Evolutionary conservation across 2,113 vertebrate species (phyloP).

Genomic region (Brachionichthys hirsutus): DNA sequence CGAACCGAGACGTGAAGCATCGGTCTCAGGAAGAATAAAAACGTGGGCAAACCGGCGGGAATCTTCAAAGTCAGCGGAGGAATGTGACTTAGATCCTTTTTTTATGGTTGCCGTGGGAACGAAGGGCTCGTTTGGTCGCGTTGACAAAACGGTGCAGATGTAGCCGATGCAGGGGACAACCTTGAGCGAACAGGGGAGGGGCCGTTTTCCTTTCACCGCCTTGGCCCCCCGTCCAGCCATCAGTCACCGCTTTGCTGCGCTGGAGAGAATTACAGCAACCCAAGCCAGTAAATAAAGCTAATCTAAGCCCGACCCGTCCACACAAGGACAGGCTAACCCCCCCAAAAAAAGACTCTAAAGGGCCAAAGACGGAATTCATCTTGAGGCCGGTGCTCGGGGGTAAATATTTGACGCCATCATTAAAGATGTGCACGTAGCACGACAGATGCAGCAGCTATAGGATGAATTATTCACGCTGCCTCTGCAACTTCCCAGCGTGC

Average conservation of each 20-base stretch:
- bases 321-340: conserved; percentile 54
- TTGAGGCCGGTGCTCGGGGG: too few species aligned
- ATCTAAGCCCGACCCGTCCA: conserved; percentile 35
- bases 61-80: conserved; percentile 46
- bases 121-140: conserved; percentile 20
- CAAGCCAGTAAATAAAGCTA: conserved; percentile 68
- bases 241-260: conserved; percentile 48
- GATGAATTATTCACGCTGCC: conserved; percentile 36
- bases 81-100: conserved; percentile 49
- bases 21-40: conserved; percentile 18
- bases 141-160: conserved; percentile 47
- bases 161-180: conserved; percentile 64
- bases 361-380: conserved; percentile 44
- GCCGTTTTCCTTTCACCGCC: conserved; percentile 58
- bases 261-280: conserved; percentile 66
- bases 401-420: not conserved
- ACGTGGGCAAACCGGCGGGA: conserved; percentile 18
- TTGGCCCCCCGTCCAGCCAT: conserved; percentile 61
- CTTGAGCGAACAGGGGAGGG: conserved; percentile 63
- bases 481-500: conserved; percentile 30
- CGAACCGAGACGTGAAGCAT: conserved; percentile 24
- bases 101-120: conserved; percentile 14
- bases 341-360: conserved; percentile 32
- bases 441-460: conserved; percentile 18
- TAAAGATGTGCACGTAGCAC: not conserved